Percentiles rank a stretch among this genome's conserved stretches.
phyloP scores from a whole-genome alignment of 2,888 invertebrate species.

The Coecobrya sp. region DNA sequence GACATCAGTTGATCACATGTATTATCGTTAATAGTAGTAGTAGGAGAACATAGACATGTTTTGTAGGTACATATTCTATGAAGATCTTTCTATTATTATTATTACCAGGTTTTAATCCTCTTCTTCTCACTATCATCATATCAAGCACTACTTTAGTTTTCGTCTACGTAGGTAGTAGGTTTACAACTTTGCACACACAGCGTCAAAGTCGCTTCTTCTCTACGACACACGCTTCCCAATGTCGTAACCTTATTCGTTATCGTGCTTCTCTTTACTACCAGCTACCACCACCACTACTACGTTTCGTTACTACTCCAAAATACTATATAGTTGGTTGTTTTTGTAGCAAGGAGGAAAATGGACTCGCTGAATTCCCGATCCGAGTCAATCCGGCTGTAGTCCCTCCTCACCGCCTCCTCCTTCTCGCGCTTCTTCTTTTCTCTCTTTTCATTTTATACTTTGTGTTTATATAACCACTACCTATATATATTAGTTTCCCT shows the following conservation, averaged over 20 bases:
- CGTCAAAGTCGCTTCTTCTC: constrained; percentile 55
- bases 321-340: constrained; percentile 23
- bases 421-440: constrained; percentile 70
- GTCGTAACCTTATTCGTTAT: constrained; percentile 67
- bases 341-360: constrained; percentile 48
- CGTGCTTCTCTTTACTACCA: constrained; percentile 27
- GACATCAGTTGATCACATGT: constrained; percentile 73
- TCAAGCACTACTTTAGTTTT: background rate
- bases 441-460: constrained; percentile 22
- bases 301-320: constrained; percentile 52
- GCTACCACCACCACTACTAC: constrained; percentile 27
- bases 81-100: constrained; percentile 13
- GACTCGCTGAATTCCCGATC: constrained; percentile 67
- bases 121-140: constrained; percentile 7
- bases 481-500: background rate
- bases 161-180: constrained; percentile 10
- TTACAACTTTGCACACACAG: constrained; percentile 39
- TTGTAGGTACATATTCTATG: background rate
- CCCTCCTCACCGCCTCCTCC: constrained; percentile 71
- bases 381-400: constrained; percentile 68
- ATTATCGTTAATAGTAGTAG: background rate
- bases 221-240: constrained; percentile 70
- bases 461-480: constrained; percentile 11
- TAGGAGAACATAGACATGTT: background rate
- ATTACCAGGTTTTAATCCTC: constrained; percentile 16